phyloP scores from a whole-genome alignment of 1,140 invertebrate species.

The Aphaenogaster ashmeadi region DNA sequence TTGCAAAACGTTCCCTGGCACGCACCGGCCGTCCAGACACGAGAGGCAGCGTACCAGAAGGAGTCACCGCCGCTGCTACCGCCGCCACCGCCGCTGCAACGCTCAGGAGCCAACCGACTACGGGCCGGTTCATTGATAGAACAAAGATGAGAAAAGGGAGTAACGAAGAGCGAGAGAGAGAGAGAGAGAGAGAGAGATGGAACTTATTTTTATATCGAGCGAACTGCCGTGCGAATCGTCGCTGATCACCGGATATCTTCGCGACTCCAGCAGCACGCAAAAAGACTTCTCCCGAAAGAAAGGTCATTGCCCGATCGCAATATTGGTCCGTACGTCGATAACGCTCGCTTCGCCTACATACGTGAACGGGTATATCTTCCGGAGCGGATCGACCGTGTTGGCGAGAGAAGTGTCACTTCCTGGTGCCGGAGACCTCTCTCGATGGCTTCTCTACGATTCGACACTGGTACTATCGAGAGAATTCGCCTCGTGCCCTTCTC shows the following conservation, averaged over 20 bases:
- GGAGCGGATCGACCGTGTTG: neutral
- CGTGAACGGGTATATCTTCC: conserved; percentile 52
- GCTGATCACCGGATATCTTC: neutral
- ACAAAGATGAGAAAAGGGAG: conserved; percentile 5
- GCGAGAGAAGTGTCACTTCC: conserved; percentile 41
- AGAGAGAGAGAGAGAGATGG: conserved; percentile 17
- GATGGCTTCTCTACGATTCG: neutral
- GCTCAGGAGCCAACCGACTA: conserved; percentile 55
- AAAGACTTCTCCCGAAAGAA: neutral
- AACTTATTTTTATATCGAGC: conserved; percentile 64
- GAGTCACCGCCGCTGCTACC: conserved; percentile 32
- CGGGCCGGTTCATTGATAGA: conserved; percentile 52
- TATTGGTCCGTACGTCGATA: neutral
- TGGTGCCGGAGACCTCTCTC: neutral
- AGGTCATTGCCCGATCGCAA: neutral
- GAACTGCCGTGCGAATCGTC: conserved; percentile 31
- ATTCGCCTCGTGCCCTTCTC: conserved; percentile 19
- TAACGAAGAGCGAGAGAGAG: conserved; percentile 10
- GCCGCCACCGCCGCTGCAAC: conserved; percentile 44
- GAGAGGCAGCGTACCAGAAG: conserved; percentile 49
- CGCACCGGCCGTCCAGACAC: conserved; percentile 50
- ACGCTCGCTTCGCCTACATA: conserved; percentile 61
- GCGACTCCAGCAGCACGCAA: neutral
- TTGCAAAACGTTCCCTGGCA: conserved; percentile 81
- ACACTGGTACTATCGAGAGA: conserved; percentile 24